Percentiles rank a stretch among this genome's conserved stretches.
These are phyloP conservation scores for Platysteira castanea DNA, from an alignment of 2,113 vertebrate species.

Conservation along the genomic window DNA sequence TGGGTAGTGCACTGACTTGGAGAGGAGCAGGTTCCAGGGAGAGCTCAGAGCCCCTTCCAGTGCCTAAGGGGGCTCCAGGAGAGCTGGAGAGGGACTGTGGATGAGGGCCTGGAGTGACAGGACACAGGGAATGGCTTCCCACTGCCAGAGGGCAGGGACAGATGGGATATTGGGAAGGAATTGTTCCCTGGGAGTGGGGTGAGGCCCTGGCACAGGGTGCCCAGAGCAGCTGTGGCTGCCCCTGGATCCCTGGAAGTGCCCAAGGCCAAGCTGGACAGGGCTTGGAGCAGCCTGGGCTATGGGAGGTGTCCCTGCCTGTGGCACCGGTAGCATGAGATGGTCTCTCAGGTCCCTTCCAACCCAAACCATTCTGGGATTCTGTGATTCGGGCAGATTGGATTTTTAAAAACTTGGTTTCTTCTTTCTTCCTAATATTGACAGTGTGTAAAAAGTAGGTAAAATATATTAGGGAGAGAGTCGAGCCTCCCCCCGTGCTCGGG, in stretches of 20 bases:
- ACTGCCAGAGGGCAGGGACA: rapidly evolving
- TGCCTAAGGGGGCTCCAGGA: background rate
- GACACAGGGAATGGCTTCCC: background rate
- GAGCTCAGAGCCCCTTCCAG: background rate
- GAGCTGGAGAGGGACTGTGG: background rate
- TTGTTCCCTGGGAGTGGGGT: rapidly evolving
- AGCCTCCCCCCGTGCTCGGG: background rate
- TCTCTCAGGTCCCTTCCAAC: background rate
- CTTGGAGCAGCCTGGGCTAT: rapidly evolving
- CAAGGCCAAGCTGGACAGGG: rapidly evolving
- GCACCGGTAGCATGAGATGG: background rate
- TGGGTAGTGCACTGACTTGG: background rate
- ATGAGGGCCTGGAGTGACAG: rapidly evolving
- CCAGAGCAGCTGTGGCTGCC: background rate
- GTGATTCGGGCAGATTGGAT: background rate
- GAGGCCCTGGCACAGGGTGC: background rate
- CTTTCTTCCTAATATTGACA: background rate
- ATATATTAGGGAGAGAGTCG: background rate
- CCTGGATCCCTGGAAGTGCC: background rate
- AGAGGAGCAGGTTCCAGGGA: background rate
- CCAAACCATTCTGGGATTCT: background rate
- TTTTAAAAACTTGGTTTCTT: background rate
- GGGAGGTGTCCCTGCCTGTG: background rate
- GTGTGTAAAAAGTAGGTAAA: background rate
- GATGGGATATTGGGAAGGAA: background rate